Evolutionary conservation across 2,888 invertebrate species (phyloP).

Genomic region (Campoplex nolae): DNA sequence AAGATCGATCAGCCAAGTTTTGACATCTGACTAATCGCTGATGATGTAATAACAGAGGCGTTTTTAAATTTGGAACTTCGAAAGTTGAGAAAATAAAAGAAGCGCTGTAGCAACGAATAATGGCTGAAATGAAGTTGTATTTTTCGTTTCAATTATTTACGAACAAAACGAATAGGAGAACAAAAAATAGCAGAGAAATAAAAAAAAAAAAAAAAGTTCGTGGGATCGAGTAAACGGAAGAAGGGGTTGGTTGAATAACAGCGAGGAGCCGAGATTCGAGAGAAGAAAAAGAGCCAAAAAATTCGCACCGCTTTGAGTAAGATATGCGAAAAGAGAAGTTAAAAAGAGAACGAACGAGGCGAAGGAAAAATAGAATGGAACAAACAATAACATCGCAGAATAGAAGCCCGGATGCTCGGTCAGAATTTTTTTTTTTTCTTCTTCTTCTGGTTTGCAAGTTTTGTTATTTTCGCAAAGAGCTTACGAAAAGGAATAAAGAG

Average conservation of each 20-base stretch:
- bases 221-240: slow-evolving; percentile 1
- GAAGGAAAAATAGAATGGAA: slow-evolving; percentile 26
- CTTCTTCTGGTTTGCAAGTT: not conserved
- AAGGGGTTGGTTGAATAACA: slow-evolving; percentile 1
- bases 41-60: slow-evolving; percentile 88
- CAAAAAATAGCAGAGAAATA: no score
- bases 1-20: slow-evolving; percentile 87
- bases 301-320: slow-evolving; percentile 16
- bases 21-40: slow-evolving; percentile 89
- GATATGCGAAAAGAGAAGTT: slow-evolving; percentile 30
- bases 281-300: not conserved
- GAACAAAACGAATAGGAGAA: not conserved
- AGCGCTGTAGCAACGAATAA: not conserved
- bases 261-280: not conserved
- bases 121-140: not conserved
- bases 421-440: slow-evolving; percentile 11
- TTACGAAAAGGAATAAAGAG: not conserved
- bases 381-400: slow-evolving; percentile 73
- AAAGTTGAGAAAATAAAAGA: not conserved
- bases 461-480: slow-evolving; percentile 44
- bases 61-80: not conserved
- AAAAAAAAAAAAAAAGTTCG: slow-evolving; percentile 11
- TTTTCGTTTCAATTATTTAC: not conserved
- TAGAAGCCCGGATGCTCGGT: slow-evolving; percentile 65
- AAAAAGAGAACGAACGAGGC: slow-evolving; percentile 50